A percentile compares a stretch with the other conserved stretches of the same genome.
Evolutionary conservation across 2,113 vertebrate genomes (phyloP).

Genomic region (Elephantulus edwardii): DNA sequence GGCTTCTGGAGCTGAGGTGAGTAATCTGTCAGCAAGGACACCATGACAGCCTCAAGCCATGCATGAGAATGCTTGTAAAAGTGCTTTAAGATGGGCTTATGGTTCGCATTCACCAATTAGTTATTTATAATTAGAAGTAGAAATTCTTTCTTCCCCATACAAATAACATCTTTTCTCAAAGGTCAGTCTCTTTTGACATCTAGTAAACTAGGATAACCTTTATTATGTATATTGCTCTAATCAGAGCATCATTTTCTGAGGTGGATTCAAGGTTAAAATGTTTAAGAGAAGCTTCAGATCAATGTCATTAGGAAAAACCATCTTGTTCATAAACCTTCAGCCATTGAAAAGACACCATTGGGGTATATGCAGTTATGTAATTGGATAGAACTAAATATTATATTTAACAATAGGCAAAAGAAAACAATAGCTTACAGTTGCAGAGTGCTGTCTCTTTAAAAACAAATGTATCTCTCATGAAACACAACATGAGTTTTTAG

Average conservation of each 20-base stretch:
- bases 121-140: slow-evolving; percentile 21
- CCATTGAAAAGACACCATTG: slow-evolving; percentile 7
- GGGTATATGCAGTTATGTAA: not conserved
- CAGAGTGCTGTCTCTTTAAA: not conserved
- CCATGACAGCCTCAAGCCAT: slow-evolving; percentile 83
- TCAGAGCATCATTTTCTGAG: not conserved
- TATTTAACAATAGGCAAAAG: not conserved
- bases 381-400: not conserved
- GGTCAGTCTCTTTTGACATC: not conserved
- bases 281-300: slow-evolving; percentile 41
- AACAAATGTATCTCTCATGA: not conserved
- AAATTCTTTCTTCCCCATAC: slow-evolving; percentile 33
- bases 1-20: slow-evolving; percentile 85
- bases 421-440: not conserved
- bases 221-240: not conserved
- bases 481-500: not conserved
- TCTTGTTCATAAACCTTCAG: not conserved
- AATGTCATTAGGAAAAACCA: slow-evolving; percentile 21
- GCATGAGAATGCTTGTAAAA: not conserved
- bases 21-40: slow-evolving; percentile 93
- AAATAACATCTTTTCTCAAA: slow-evolving; percentile 36
- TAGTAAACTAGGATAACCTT: not conserved
- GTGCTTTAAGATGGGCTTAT: not conserved
- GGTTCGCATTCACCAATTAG: slow-evolving; percentile 8
- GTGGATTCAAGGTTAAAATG: slow-evolving; percentile 2